A percentile compares a stretch with the other conserved stretches of the same genome.
Conservation (phyloP, 2,113 vertebrate genomes). For the Eolophus roseicapilla region DNA sequence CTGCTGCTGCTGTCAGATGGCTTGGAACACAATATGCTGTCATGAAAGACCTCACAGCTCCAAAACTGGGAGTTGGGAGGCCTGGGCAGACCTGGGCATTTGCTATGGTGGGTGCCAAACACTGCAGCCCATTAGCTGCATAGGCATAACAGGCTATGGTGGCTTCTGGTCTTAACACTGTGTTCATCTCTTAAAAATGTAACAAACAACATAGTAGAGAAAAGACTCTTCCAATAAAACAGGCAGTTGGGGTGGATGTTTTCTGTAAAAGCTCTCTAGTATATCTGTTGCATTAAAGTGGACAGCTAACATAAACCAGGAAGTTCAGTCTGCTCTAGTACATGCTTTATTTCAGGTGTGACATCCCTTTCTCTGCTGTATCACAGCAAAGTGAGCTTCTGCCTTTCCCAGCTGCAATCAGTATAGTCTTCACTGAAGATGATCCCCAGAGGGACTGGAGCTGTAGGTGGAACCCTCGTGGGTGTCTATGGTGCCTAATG, state of each 20-base stretch:
- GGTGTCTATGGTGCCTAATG: background rate
- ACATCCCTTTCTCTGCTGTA: background rate
- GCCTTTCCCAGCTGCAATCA: background rate
- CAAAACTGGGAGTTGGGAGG: background rate
- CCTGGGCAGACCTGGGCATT: accelerated
- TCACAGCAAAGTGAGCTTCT: background rate
- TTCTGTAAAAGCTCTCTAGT: background rate
- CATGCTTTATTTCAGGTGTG: background rate
- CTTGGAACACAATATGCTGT: background rate
- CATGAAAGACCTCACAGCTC: background rate
- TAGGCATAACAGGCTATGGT: background rate
- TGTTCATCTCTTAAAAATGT: background rate
- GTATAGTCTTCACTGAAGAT: background rate
- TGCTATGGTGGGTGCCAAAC: background rate
- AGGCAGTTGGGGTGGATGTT: background rate
- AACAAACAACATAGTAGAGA: background rate
- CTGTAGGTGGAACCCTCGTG: background rate
- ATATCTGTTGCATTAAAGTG: background rate
- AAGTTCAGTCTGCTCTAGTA: background rate
- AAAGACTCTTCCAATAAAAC: background rate
- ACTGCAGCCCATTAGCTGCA: background rate
- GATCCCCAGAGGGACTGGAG: background rate
- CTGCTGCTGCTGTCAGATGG: background rate
- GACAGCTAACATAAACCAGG: background rate
- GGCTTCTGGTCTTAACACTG: background rate